A percentile compares a stretch with the other conserved stretches of the same genome.
phyloP scores from a whole-genome alignment of 2,888 invertebrate genomes.

The Athalia circularis region DNA sequence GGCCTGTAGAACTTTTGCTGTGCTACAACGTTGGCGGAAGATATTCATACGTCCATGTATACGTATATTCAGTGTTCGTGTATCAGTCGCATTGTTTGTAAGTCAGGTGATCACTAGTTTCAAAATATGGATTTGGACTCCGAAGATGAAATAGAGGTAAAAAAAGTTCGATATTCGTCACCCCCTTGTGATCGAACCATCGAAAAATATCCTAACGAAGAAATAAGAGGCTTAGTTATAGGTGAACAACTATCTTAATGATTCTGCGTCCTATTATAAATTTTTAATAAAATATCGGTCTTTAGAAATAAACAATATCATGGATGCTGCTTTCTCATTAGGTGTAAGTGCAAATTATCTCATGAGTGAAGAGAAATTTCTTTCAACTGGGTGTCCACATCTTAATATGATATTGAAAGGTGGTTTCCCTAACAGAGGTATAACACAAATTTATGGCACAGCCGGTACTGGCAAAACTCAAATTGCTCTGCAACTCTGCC shows the following conservation, averaged over 20 bases:
- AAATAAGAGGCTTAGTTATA: neutral
- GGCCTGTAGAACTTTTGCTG: no score
- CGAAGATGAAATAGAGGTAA: neutral
- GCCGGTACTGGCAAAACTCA: conserved; percentile 91
- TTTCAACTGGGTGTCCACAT: conserved; percentile 76
- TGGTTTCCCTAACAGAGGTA: conserved; percentile 81
- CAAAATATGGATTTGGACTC: conserved; percentile 18
- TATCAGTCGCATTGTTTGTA: no score
- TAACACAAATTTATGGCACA: conserved; percentile 88
- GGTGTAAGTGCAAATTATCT: conserved; percentile 48
- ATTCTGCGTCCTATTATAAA: no score
- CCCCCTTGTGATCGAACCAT: neutral
- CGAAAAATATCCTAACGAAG: neutral
- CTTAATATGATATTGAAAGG: conserved; percentile 81
- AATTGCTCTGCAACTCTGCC: conserved; percentile 82
- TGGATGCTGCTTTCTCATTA: neutral
- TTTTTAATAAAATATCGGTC: neutral
- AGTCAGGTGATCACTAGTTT: neutral
- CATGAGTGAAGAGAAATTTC: conserved; percentile 57
- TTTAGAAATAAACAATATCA: neutral
- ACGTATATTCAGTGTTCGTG: no score
- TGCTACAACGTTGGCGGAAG: no score
- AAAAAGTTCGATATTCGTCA: neutral
- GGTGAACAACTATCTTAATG: neutral
- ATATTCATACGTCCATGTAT: no score